These are phyloP conservation scores for Anabacerthia variegaticeps DNA, from an alignment of 2,797 vertebrate species.

Conservation along the genomic window DNA sequence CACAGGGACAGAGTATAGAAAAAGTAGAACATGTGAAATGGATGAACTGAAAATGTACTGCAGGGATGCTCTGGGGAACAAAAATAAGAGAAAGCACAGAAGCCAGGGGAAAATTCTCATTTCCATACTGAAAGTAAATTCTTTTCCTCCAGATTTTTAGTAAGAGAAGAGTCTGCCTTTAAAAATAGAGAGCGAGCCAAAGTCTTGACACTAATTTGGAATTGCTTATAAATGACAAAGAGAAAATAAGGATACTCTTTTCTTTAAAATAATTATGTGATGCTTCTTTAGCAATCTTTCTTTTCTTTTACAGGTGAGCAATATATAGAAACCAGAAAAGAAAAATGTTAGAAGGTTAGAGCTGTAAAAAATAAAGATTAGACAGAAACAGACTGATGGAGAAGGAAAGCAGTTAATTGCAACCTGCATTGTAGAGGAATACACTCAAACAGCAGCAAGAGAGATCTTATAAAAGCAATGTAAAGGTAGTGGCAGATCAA, in stretches of 20 bases:
- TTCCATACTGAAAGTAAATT: background rate
- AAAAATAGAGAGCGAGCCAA: background rate
- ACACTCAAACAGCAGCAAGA: background rate
- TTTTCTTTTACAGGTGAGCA: background rate
- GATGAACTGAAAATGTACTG: background rate
- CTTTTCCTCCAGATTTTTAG: background rate
- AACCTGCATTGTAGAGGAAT: background rate
- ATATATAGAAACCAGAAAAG: background rate
- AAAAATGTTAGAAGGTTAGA: background rate
- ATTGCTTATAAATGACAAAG: background rate
- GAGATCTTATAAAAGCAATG: background rate
- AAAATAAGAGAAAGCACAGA: background rate
- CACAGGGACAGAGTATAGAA: background rate
- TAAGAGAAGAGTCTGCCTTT: background rate
- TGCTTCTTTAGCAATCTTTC: background rate
- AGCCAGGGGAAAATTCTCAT: background rate
- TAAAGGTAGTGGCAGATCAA: background rate
- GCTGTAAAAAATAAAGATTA: background rate
- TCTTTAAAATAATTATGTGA: background rate
- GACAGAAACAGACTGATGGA: background rate
- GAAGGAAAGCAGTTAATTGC: background rate
- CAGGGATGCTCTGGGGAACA: background rate
- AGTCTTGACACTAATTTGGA: background rate
- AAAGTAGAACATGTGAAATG: background rate
- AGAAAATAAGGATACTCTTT: background rate